These are phyloP conservation scores for Tetragnatha versicolor DNA, from an alignment of 1,140 invertebrate genomes.

Conservation along the genomic window DNA sequence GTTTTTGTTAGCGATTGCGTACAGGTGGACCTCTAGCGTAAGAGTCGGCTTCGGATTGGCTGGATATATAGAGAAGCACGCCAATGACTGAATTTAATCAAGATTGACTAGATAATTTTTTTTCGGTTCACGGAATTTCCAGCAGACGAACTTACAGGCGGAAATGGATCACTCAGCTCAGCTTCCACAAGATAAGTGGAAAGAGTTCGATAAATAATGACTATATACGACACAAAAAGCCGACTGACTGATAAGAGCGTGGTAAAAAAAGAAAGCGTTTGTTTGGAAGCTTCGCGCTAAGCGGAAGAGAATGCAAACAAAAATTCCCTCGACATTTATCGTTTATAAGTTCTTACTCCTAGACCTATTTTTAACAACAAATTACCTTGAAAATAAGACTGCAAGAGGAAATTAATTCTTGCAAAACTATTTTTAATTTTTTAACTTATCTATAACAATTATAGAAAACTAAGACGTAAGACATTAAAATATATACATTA, in stretches of 20 bases:
- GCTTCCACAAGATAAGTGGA: no score
- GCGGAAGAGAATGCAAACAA: no score
- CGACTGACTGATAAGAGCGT: neutral
- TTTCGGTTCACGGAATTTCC: constrained; percentile 34
- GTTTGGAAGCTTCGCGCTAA: no score
- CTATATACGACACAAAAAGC: neutral
- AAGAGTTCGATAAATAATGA: neutral
- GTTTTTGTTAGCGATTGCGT: constrained; percentile 46
- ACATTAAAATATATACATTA: no score
- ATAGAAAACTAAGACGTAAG: no score
- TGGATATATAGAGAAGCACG: constrained; percentile 38
- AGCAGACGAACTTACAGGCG: neutral
- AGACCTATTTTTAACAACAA: no score
- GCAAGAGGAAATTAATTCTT: no score
- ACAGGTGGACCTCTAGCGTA: constrained; percentile 51
- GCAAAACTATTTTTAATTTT: no score
- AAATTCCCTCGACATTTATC: no score
- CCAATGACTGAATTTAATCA: constrained; percentile 43
- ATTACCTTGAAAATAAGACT: no score
- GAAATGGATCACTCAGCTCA: neutral
- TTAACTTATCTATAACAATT: no score
- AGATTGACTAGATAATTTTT: constrained; percentile 50
- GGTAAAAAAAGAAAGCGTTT: neutral
- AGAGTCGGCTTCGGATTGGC: constrained; percentile 41
- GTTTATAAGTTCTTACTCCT: no score